Conservation (phyloP, 2,797 vertebrate species). For the Melanotaenia maccullochi region DNA sequence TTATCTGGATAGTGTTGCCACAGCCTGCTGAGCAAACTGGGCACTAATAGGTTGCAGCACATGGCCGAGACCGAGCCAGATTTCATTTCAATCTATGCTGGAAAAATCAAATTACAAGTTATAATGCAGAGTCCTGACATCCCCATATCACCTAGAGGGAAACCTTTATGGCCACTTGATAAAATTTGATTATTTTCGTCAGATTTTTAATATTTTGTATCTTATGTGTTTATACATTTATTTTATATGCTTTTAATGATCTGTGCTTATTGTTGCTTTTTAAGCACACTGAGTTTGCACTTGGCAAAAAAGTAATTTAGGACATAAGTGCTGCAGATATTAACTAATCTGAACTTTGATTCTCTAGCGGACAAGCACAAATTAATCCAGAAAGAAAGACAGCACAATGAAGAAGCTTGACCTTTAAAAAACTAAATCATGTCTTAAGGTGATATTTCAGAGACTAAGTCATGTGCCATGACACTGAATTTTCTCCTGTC, state of each 20-base stretch:
- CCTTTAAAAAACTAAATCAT: conserved; percentile 7
- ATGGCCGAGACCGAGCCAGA: neutral
- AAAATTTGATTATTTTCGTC: neutral
- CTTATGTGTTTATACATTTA: neutral
- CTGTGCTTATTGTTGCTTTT: neutral
- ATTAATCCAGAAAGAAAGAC: neutral
- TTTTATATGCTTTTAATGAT: neutral
- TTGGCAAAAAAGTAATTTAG: neutral
- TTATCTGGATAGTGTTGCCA: conserved; percentile 6
- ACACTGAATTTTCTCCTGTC: conserved; percentile 16
- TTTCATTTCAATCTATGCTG: neutral
- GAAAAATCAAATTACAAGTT: neutral
- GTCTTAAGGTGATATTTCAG: conserved; percentile 10
- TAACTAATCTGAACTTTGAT: neutral
- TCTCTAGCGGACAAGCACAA: neutral
- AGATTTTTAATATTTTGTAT: neutral
- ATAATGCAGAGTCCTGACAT: neutral
- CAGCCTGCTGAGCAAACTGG: conserved; percentile 12
- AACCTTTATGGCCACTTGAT: neutral
- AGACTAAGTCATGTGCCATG: neutral
- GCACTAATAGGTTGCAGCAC: neutral
- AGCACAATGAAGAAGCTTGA: neutral
- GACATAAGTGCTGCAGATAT: neutral
- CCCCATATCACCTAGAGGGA: neutral
- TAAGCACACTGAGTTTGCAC: neutral